Percentiles rank a stretch among this genome's conserved stretches.
phyloP scores from a whole-genome alignment of 2,888 invertebrate species.

The Rhodophaea formosa region DNA sequence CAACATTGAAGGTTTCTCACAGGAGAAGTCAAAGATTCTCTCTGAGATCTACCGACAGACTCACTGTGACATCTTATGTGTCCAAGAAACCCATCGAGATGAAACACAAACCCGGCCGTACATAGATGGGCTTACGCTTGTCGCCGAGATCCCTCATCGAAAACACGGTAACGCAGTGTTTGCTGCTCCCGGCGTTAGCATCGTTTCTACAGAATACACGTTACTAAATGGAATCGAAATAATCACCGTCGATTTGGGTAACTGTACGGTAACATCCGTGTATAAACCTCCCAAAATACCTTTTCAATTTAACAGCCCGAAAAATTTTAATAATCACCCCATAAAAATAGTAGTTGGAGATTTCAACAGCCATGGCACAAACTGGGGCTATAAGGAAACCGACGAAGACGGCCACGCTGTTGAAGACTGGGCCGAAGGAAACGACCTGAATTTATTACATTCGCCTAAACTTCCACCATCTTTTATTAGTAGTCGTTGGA shows the following conservation, averaged over 20 bases:
- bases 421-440: background rate
- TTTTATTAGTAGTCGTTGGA: background rate
- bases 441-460: background rate
- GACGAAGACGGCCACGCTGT: background rate
- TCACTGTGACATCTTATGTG: too few relatives aligned
- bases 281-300: background rate
- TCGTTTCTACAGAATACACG: background rate
- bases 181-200: background rate
- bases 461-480: background rate
- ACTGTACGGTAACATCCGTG: background rate
- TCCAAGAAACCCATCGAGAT: constrained; percentile 20
- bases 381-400: background rate
- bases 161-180: constrained; percentile 5
- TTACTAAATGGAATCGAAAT: background rate
- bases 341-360: background rate
- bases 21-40: too few relatives aligned
- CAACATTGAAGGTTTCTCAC: too few relatives aligned
- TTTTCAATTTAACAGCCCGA: background rate
- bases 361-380: constrained; percentile 2
- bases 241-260: background rate
- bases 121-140: background rate
- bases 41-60: too few relatives aligned
- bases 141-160: background rate
- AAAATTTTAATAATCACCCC: background rate
- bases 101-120: too few relatives aligned